Evolutionary conservation across 2,888 invertebrate species (phyloP).

Genomic region (Dicranocentrus wangi): DNA sequence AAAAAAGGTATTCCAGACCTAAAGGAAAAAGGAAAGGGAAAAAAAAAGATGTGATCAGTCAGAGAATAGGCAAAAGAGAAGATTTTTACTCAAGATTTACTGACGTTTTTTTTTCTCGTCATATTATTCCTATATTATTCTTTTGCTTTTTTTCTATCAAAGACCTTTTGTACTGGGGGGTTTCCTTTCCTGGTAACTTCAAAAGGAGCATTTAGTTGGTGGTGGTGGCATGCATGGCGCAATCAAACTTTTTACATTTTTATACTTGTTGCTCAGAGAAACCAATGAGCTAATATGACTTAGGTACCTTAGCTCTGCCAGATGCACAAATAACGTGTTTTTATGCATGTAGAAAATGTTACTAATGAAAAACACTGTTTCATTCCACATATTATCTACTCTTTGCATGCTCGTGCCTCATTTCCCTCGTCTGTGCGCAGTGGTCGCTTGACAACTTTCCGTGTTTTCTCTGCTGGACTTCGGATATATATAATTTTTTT

Average conservation of each 20-base stretch:
- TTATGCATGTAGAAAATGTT: no score
- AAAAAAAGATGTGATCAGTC: no score
- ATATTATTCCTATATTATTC: no score
- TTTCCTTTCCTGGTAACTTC: constrained; percentile 17
- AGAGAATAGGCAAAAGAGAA: no score
- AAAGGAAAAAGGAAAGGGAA: no score
- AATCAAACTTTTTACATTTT: constrained; percentile 41
- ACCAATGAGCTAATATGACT: no score
- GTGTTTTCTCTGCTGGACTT: constrained; percentile 19
- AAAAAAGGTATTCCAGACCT: not conserved
- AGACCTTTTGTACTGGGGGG: not conserved
- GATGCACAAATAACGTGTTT: no score
- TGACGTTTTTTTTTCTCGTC: no score
- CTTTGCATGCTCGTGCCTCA: constrained; percentile 17
- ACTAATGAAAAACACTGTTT: not conserved
- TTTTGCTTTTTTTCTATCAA: not conserved
- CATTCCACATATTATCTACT: not conserved
- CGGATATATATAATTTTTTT: not conserved
- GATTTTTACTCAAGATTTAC: no score
- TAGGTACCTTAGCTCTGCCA: no score
- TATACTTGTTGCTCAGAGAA: not conserved
- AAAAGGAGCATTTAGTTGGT: not conserved
- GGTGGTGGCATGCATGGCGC: no score
- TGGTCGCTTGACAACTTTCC: constrained; percentile 28
- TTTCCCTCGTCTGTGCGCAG: constrained; percentile 12